Evolutionary conservation across 2,888 invertebrate genomes (phyloP).

Genomic region (Ophion costatus): DNA sequence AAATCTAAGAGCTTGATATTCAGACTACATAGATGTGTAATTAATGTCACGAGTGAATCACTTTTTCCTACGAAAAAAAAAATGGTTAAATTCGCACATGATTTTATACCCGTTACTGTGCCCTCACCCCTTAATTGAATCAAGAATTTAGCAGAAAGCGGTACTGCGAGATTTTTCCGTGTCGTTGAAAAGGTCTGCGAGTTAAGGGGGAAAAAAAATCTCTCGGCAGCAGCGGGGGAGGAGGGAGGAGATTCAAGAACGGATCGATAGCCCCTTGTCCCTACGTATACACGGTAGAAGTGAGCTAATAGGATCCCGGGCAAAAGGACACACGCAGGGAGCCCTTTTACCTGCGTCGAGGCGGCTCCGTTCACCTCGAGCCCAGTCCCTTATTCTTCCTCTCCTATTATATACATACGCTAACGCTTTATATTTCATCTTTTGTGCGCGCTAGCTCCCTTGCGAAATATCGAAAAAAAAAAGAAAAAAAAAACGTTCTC

Average conservation of each 20-base stretch:
- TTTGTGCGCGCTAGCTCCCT: background rate
- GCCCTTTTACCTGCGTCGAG: conserved; percentile 39
- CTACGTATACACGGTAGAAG: background rate
- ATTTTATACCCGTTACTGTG: too few relatives aligned
- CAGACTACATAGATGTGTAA: too few relatives aligned
- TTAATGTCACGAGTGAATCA: too few relatives aligned
- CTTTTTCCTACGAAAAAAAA: too few relatives aligned
- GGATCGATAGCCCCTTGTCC: conserved; percentile 55
- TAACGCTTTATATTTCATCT: conserved; percentile 22
- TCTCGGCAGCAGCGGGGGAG: conserved; percentile 28
- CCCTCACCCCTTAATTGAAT: too few relatives aligned
- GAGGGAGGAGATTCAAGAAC: conserved; percentile 30
- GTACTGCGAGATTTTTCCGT: background rate
- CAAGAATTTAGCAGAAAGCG: background rate
- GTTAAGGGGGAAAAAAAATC: conserved; percentile 9
- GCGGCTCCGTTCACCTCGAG: conserved; percentile 17
- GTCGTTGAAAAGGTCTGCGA: conserved; percentile 18
- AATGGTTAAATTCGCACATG: too few relatives aligned
- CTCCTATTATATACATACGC: background rate
- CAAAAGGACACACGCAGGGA: conserved; percentile 22
- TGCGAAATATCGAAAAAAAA: background rate
- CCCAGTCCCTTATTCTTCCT: conserved; percentile 12
- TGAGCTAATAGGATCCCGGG: conserved; percentile 26
- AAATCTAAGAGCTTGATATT: too few relatives aligned
- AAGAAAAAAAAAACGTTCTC: background rate